A percentile compares a stretch with the other conserved stretches of the same genome.
These are phyloP conservation scores for Stigmatopora nigra DNA, from an alignment of 2,113 vertebrate species.

Conservation along the genomic window DNA sequence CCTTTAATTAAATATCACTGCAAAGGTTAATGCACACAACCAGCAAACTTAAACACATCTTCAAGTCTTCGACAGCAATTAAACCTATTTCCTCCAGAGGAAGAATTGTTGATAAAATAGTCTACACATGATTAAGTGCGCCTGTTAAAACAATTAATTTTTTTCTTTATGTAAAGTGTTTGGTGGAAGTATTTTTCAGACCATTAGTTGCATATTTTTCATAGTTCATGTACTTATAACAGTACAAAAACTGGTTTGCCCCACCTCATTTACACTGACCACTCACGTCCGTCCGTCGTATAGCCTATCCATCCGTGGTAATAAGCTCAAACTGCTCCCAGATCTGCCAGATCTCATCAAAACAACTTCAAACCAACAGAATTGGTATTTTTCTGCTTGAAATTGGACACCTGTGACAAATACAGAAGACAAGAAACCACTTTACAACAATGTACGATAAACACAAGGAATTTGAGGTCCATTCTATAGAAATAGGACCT, in stretches of 20 bases:
- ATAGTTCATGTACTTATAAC: too few species aligned
- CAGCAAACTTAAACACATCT: slow-evolving; percentile 48
- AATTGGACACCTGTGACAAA: slow-evolving; percentile 54
- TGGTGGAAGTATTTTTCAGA: too few species aligned
- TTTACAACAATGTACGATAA: neutral
- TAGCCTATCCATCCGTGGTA: too few species aligned
- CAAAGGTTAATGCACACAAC: slow-evolving; percentile 70
- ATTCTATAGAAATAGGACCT: neutral
- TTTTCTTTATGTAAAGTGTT: neutral
- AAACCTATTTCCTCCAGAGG: neutral
- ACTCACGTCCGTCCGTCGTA: too few species aligned
- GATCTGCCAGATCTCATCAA: too few species aligned
- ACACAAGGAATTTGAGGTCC: neutral
- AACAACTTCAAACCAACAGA: neutral
- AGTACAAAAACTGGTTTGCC: too few species aligned
- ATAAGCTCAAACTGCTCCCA: too few species aligned
- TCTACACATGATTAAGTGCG: neutral
- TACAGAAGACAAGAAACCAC: slow-evolving; percentile 25
- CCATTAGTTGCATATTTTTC: too few species aligned
- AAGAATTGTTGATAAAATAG: neutral
- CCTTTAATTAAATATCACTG: slow-evolving; percentile 76
- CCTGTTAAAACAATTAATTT: neutral
- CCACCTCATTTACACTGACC: too few species aligned
- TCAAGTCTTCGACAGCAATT: slow-evolving; percentile 33
- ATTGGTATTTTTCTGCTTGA: slow-evolving; percentile 59